Base-by-base conservation (phyloP, 2,797 vertebrate species). In the Cygnus olor region DNA sequence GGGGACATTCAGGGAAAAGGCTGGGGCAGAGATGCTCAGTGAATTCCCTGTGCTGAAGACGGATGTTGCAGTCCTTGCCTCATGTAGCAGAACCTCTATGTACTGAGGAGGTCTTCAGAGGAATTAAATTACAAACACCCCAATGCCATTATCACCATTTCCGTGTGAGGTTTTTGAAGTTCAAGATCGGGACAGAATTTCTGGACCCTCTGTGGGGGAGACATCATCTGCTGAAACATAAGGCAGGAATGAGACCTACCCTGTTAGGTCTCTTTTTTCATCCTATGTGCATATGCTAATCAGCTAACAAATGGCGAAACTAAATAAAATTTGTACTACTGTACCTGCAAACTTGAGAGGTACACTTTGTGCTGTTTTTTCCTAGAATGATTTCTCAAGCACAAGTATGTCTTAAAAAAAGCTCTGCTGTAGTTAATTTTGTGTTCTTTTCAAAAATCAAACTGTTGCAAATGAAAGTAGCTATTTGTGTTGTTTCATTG, bases 401-500 rank as follows among this genome's bases (percentile, higher is more conserved):
- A 57, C 21, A 40, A 60, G 92, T 60, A 42, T 79, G 30, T 84
- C 77, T 72, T 94, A 79, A 85, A 73, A 68, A 44, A 74, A 66
- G 30, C 82, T 94, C 34, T 69, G 40, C 60, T 45, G 53, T 38
- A 79, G 47, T 47, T 92, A 84, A 91, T 95, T 96, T 91, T 38
- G 14, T 74, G n/a, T 95, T 94, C 34, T 83, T 94, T 91, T 73
- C 51, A 65, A 79, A 68, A 93, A 93, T 88, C 79, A 82, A 64
- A 73, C 24, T 83, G 60, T 88, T 94, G 86, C 64, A 84, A 27
- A 89, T 80, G 28, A 66, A 93, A 89, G 69, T 54, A 34, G 32
- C 63, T 91, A 20, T 63, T 83, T 85, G 28, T 58, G 34, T 88
- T 57, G 40, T 74, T 95, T 71, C 32, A 4, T 32, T 84, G 80